Percentiles rank a stretch among this genome's conserved stretches.
Conservation (phyloP, 1,140 invertebrate species). For the Leptinotarsa texana region DNA sequence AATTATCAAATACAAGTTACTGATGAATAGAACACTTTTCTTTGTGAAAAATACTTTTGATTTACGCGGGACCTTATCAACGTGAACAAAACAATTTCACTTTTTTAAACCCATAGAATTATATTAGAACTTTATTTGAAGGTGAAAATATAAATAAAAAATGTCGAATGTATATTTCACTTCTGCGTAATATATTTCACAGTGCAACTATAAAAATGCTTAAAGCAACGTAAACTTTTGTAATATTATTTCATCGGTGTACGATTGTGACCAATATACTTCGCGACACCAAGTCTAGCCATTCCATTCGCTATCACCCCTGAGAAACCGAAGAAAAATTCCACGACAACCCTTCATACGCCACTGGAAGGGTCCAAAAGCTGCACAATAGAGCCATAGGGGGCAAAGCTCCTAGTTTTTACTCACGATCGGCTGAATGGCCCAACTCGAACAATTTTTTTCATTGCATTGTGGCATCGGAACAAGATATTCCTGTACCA, state of each 20-base stretch:
- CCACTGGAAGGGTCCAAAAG: constrained; percentile 19
- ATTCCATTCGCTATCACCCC: not conserved
- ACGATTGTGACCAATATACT: not conserved
- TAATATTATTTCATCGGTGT: not conserved
- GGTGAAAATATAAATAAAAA: too few relatives aligned
- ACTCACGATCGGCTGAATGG: constrained; percentile 51
- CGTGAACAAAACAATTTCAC: too few relatives aligned
- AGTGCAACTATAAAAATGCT: too few relatives aligned
- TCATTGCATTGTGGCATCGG: constrained; percentile 46
- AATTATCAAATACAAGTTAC: too few relatives aligned
- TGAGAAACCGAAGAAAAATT: not conserved
- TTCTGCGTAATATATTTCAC: too few relatives aligned
- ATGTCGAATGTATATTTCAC: too few relatives aligned
- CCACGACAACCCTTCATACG: not conserved
- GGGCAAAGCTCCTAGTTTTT: constrained; percentile 53
- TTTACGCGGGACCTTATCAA: too few relatives aligned
- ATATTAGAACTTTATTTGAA: too few relatives aligned
- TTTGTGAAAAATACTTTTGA: too few relatives aligned
- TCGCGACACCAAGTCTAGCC: not conserved
- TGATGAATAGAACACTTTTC: too few relatives aligned
- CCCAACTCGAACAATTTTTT: constrained; percentile 48
- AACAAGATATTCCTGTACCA: constrained; percentile 52
- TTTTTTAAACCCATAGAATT: too few relatives aligned
- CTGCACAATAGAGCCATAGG: constrained; percentile 46
- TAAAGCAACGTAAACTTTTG: not conserved